Base-by-base conservation (phyloP, 2,113 vertebrate genomes). In the Pteruthius melanotis region DNA sequence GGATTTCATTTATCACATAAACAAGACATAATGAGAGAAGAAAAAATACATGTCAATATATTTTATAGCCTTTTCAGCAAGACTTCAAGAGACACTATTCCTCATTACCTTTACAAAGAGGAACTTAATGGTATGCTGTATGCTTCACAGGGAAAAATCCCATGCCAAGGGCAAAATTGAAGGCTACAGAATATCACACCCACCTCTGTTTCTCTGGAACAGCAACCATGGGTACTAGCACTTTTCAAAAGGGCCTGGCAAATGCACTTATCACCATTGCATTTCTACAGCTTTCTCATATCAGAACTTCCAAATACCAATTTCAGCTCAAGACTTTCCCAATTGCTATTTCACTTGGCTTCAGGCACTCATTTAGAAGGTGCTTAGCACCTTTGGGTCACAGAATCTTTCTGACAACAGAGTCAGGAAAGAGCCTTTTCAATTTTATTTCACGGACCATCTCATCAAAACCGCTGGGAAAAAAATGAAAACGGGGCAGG, bases 41-140 rank as follows among this genome's bases (percentile, higher is more conserved):
- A 4, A 28, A 39, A 68, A 56, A 75, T 44, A 52, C 39, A 22
- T 26, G 60, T 33, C 63, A 28, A 21, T 68, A 39, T 33, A 27
- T 20, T 61, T 57, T 76, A 54, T 15, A 70, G 24, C 15, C 27
- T 61, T 68, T 68, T 82, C 69, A 82, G 53, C n/a, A 83, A 83
- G 56, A 77, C 42, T 94, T 94, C 49, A 76, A 60, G 91, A 68
- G 61, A 80, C 40, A 15, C 11, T 66, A 13, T 60, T 85, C 82
- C 18, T 85, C 82, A 61, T 91, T 88, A 86, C 16, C 27, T 66
- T 93, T 86, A 81, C 80, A 81, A 86, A 94, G 68, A 94, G 24
- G 33, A 76, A 52, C 6, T 70, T 86, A 86, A 77, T 59, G 33
- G 15, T 31, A 44, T 15, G 42, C 39, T 42, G 13, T 50, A 66